Percentiles rank a stretch among this genome's conserved stretches.
These are phyloP conservation scores for Pelmatolapia mariae DNA, from an alignment of 2,113 vertebrate species.

Conservation along the genomic window DNA sequence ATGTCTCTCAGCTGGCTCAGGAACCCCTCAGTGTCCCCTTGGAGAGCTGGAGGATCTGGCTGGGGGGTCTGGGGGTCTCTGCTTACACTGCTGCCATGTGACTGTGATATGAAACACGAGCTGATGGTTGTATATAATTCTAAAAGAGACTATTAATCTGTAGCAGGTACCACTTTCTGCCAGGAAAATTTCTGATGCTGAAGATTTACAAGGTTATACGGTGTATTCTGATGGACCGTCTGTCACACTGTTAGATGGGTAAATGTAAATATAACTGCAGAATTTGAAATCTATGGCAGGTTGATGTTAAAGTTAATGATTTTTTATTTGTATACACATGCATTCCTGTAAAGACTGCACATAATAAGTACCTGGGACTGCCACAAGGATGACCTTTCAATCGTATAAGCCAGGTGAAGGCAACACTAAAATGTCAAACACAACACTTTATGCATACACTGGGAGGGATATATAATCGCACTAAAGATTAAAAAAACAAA, in stretches of 20 bases:
- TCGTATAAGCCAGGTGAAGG: background rate
- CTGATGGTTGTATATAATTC: background rate
- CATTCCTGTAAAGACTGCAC: background rate
- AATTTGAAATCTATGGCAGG: background rate
- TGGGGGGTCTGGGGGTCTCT: background rate
- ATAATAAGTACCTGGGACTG: background rate
- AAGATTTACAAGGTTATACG: background rate
- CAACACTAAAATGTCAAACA: background rate
- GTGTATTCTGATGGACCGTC: background rate
- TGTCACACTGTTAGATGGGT: rapidly evolving
- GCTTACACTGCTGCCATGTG: background rate
- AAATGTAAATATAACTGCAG: background rate
- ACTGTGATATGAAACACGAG: background rate
- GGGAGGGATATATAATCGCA: background rate
- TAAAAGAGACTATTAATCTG: background rate
- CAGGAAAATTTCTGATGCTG: background rate
- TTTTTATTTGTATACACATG: background rate
- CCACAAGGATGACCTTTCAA: background rate
- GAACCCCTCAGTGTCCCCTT: background rate
- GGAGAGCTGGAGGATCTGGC: background rate
- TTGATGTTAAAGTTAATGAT: background rate
- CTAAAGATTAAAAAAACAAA: background rate
- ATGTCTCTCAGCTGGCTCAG: background rate
- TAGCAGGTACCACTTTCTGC: background rate
- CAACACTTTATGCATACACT: background rate